Conservation (phyloP, 2,888 invertebrate species). For the Rutpela maculata region DNA sequence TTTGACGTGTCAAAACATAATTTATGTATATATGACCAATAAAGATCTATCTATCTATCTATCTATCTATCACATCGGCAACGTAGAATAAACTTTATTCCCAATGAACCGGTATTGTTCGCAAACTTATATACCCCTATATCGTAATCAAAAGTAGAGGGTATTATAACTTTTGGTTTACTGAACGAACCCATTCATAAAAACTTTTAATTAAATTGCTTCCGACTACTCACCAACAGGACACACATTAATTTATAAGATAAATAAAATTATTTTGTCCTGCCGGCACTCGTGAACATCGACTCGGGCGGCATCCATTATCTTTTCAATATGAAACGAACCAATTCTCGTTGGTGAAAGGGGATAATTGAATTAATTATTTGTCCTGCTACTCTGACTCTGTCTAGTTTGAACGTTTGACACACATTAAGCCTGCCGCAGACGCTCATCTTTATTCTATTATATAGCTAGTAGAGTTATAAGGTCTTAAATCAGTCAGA, state of each 20-base stretch:
- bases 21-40: too few species aligned
- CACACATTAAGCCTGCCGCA: background rate
- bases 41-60: too few species aligned
- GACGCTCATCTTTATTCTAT: too few species aligned
- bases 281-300: background rate
- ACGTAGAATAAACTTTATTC: too few species aligned
- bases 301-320: background rate
- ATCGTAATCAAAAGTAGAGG: background rate
- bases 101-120: background rate
- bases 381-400: background rate
- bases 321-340: background rate
- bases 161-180: background rate
- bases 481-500: too few species aligned
- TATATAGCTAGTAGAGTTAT: too few species aligned
- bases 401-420: background rate
- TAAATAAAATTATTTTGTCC: constrained; percentile 1
- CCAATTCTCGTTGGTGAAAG: background rate
- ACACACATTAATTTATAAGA: constrained; percentile 27
- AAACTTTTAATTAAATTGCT: constrained; percentile 27
- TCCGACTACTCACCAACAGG: constrained; percentile 10
- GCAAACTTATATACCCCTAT: background rate
- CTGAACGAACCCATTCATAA: background rate
- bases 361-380: constrained; percentile 4
- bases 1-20: too few species aligned
- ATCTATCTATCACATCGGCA: too few species aligned